Base-by-base conservation (phyloP, 2,888 invertebrate species). In the Thera britannica region DNA sequence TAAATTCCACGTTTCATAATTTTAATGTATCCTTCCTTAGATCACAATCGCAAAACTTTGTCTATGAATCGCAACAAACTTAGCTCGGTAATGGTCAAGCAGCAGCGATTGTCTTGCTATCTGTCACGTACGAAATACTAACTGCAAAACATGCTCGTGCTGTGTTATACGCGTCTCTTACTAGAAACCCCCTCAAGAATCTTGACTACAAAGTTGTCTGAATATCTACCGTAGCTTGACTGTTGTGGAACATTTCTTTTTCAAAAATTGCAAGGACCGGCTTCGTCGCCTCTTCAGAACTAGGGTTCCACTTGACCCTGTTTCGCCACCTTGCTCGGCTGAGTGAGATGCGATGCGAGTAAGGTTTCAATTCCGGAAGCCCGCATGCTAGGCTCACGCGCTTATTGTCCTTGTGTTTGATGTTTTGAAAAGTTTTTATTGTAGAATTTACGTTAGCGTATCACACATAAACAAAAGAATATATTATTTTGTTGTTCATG, bases 221-320 rank as follows among this genome's bases (percentile, higher is more conserved):
- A 6, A 41, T 41, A 7, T 41, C n/a, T 11, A 11, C 9, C n/a
- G 11, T 48, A 11, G n/a, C 48, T 48, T 48, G 23, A 2, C n/a
- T 11, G 48, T 48, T n/a, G 11, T 48, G 11, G 6, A 49, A 12
- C 6, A 12, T 49, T 12, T 12, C 8, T 9, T 51, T 55, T 35
- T 58, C 35, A 55, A 55, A 62, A 9, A 12, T 12, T 55, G 62
- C 48, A 12, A 62, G 62, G 62, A 62, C 7, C 55, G 36, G 44
- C 62, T 23, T 3, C 35, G 1, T 6, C 52, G 61, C n/a, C 54
- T 7, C 48, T 41, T 54, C 52, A 55, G 41, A 62, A 23, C 48
- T 48, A 62, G 49, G 48, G 12, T 62, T 38, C 49, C 49, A 36
- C 56, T 57, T 62, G 62, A 62, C 62, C 36, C 58, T 38, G 9